These are phyloP conservation scores for Girardinus metallicus DNA, from an alignment of 2,797 vertebrate species.

Conservation along the genomic window DNA sequence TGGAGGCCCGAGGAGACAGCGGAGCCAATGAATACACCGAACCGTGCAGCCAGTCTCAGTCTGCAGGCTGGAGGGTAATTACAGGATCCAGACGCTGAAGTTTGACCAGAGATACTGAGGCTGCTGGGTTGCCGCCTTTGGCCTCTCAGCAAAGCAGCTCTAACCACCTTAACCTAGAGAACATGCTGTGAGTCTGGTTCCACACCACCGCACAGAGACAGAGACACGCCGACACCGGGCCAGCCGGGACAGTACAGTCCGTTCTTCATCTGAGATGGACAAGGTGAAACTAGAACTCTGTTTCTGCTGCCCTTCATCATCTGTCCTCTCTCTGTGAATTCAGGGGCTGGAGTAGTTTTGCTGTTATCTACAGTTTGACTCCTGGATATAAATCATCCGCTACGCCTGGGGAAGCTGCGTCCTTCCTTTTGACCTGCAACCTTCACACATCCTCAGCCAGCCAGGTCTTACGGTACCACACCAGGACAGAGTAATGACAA, in stretches of 20 bases:
- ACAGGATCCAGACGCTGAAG: constrained; percentile 73
- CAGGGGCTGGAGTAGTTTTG: not conserved
- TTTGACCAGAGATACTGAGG: constrained; percentile 69
- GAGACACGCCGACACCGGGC: constrained; percentile 18
- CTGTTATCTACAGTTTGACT: constrained; percentile 42
- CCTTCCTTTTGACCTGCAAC: constrained; percentile 59
- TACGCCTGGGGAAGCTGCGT: constrained; percentile 42
- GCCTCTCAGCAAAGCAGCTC: constrained; percentile 65
- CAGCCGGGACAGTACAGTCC: constrained; percentile 24
- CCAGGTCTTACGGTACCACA: constrained; percentile 17
- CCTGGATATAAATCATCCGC: constrained; percentile 56
- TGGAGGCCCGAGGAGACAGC: constrained; percentile 48
- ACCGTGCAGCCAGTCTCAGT: constrained; percentile 67
- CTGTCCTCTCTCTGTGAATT: constrained; percentile 40
- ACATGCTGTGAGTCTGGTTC: constrained; percentile 52
- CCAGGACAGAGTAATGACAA: constrained; percentile 37
- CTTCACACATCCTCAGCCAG: constrained; percentile 58
- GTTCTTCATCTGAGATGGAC: constrained; percentile 22
- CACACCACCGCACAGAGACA: constrained; percentile 51
- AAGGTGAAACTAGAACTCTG: constrained; percentile 18
- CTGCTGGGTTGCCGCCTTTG: constrained; percentile 76
- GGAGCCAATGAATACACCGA: constrained; percentile 47
- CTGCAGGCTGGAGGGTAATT: constrained; percentile 75
- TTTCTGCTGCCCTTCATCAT: not conserved
- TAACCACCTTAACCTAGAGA: constrained; percentile 60